phyloP scores from a whole-genome alignment of 2,797 vertebrate species.

The Enteromius treurensis region DNA sequence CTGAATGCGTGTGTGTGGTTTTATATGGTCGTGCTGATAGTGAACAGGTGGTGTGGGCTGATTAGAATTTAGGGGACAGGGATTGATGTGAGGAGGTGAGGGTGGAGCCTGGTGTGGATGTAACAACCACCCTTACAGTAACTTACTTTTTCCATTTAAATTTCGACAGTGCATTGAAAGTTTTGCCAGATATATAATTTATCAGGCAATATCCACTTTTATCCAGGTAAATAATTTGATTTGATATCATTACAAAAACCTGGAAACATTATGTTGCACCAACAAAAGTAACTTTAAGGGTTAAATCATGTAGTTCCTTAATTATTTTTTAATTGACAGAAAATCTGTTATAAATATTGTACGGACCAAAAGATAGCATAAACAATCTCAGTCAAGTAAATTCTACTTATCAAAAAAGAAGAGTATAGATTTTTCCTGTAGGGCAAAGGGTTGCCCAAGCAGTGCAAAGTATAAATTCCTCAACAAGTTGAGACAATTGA shows the following conservation, averaged over 20 bases:
- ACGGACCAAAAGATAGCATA: neutral
- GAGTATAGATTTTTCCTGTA: neutral
- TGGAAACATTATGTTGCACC: neutral
- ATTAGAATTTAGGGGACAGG: no score
- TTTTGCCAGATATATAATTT: neutral
- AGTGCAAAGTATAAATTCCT: constrained; percentile 16
- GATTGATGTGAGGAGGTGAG: no score
- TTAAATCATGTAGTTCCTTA: neutral
- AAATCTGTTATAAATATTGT: constrained; percentile 7
- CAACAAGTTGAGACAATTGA: constrained; percentile 24
- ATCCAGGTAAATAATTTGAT: neutral
- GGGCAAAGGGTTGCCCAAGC: neutral
- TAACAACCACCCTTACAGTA: no score
- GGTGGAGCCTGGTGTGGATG: no score
- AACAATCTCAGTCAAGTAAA: neutral
- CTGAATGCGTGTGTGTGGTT: no score
- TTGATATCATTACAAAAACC: neutral
- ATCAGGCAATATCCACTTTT: neutral
- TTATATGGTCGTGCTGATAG: no score
- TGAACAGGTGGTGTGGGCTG: no score
- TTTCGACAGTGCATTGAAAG: neutral
- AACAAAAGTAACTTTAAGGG: neutral
- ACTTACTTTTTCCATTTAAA: neutral
- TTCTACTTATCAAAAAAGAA: neutral
- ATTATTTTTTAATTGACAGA: neutral